These are phyloP conservation scores for Ptychobarbus kaznakovi DNA, from an alignment of 2,797 vertebrate species.

Conservation along the genomic window DNA sequence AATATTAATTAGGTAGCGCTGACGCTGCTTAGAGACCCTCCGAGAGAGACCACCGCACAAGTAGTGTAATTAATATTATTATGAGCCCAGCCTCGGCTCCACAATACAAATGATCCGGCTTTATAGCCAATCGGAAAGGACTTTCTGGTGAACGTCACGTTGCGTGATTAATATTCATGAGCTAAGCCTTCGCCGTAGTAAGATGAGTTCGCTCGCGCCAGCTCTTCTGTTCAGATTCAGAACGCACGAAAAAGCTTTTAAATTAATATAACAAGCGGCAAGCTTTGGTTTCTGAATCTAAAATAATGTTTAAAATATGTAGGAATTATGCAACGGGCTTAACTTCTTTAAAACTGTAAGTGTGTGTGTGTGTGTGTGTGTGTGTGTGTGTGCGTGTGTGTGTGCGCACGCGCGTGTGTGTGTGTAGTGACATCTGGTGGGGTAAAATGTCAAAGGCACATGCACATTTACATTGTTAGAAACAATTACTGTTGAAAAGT, in stretches of 20 bases:
- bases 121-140: background rate
- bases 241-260: background rate
- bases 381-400: background rate
- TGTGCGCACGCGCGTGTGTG: background rate
- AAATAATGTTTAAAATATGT: background rate
- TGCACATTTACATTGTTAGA: background rate
- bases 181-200: background rate
- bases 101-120: background rate
- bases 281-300: background rate
- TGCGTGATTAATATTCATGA: background rate
- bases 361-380: background rate
- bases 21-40: background rate
- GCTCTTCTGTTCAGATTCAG: background rate
- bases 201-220: background rate
- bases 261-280: background rate
- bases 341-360: background rate
- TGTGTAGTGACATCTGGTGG: slow-evolving; percentile 17
- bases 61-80: slow-evolving; percentile 6
- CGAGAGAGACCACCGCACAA: background rate
- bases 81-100: background rate
- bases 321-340: background rate
- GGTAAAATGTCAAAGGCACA: background rate
- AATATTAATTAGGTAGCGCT: background rate
- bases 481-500: background rate
- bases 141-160: background rate